Evolutionary conservation across 2,888 invertebrate genomes (phyloP), one percentile per base, ranked within the genome.

Genomic region (Ophonus ardosiacus): DNA sequence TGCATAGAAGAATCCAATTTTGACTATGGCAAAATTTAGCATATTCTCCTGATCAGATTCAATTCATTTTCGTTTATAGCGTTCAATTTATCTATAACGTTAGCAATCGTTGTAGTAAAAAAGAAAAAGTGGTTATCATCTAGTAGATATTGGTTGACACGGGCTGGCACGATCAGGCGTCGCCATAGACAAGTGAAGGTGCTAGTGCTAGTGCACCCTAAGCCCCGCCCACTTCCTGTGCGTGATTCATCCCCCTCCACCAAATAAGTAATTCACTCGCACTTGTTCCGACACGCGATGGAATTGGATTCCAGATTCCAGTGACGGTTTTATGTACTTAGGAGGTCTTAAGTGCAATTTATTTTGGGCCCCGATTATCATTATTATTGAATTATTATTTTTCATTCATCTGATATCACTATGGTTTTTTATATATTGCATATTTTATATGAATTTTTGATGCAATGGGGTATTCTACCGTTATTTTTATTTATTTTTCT

Each of bases 131-230:
- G 24, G 21, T 24, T 68, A 68, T 68, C 38, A 15, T 68, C 68
- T 68, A 68, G 63, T 24, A 31, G 31, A 0, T 2, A 13, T 13
- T 68, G 38, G 68, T 40, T 79, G 79, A 61, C 24, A 79, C 79
- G 0, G 61, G 17, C 38, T 79, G 79, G 79, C 40, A 79, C 57
- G 78, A 31, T 56, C 59, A 57, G 61, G 79, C 79, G 79, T 61
- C 79, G 79, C 8, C 15, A 17, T 13, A 79, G 79, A 79, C 79
- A 79, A 79, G 56, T 78, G 78, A 78, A 78, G 78, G 78, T 78
- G 78, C 57, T 78, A 56, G 78, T 78, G 78, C 57, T 78, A 78
- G 57, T 56, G 56, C 56, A 74, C 79, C 61, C 79, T 79, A 59
- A 79, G 59, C 78, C 56, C 51, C 78, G 57, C 78, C 57, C 57